A percentile compares a stretch with the other conserved stretches of the same genome.
Conservation (phyloP, 2,113 vertebrate genomes). For the Hirundichthys speculiger region DNA sequence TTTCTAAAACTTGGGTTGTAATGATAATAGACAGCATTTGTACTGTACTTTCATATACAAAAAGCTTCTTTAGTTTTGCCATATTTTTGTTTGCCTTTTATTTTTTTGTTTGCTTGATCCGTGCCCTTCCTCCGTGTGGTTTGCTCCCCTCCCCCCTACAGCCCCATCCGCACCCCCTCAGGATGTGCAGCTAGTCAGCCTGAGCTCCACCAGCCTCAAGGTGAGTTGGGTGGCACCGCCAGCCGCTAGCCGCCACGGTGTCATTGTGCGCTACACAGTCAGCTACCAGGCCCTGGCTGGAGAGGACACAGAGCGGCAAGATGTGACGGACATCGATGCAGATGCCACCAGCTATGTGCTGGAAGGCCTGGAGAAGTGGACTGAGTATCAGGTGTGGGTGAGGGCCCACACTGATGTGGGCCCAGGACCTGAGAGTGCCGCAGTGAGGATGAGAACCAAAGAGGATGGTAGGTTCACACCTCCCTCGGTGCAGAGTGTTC, state of each 20-base stretch:
- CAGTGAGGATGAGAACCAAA: constrained; percentile 90
- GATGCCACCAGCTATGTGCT: constrained; percentile 92
- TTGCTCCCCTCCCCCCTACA: constrained; percentile 71
- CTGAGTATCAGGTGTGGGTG: constrained; percentile 98
- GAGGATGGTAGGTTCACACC: constrained; percentile 92
- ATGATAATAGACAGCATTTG: no score
- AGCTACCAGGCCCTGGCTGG: constrained; percentile 91
- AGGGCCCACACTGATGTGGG: constrained; percentile 97
- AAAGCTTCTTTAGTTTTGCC: constrained; percentile 61
- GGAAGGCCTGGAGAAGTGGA: constrained; percentile 98
- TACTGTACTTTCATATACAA: constrained; percentile 9
- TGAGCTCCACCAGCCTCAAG: constrained; percentile 95
- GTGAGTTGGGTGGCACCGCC: constrained; percentile 99
- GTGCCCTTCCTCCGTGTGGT: constrained; percentile 77
- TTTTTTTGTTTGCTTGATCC: constrained; percentile 86
- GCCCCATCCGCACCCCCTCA: constrained; percentile 98
- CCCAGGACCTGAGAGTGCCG: constrained; percentile 93
- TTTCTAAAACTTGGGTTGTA: no score
- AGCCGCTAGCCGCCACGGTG: constrained; percentile 92
- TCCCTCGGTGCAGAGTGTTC: constrained; percentile 23
- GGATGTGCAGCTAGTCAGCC: constrained; percentile 91
- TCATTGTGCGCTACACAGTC: constrained; percentile 96
- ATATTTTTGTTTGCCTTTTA: constrained; percentile 57
- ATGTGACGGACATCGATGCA: constrained; percentile 88
- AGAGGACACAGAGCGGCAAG: constrained; percentile 91